Evolutionary conservation across 2,888 invertebrate species (phyloP).

Genomic region (Torymus tubicola): DNA sequence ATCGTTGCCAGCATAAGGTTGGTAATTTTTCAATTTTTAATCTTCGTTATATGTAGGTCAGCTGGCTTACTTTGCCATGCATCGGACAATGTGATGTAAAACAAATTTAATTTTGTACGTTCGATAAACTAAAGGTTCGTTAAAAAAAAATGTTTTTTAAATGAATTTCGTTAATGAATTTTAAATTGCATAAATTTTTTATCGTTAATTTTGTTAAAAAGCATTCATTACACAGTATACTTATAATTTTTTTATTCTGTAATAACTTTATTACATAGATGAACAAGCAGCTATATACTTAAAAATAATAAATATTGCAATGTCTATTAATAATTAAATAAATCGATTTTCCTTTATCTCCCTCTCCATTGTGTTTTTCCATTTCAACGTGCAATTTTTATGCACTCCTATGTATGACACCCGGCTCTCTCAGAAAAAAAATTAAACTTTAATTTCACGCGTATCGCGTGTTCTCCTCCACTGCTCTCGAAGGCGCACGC

Average conservation of each 20-base stretch:
- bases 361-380: not conserved
- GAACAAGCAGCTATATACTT: too few species aligned
- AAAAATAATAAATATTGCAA: not conserved
- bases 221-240: too few species aligned
- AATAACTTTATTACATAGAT: too few species aligned
- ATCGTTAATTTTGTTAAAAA: too few species aligned
- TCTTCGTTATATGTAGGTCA: not conserved
- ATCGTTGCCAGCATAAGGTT: not conserved
- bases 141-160: too few species aligned
- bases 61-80: not conserved
- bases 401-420: not conserved
- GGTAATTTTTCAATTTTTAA: constrained; percentile 1
- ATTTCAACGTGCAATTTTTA: constrained; percentile 18
- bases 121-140: too few species aligned
- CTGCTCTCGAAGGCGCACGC: too few species aligned
- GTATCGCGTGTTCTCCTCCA: constrained; percentile 20
- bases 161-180: too few species aligned
- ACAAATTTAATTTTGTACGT: too few species aligned
- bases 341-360: constrained; percentile 4
- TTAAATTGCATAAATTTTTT: too few species aligned
- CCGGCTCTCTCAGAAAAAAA: not conserved
- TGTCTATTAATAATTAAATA: not conserved
- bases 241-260: too few species aligned
- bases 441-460: constrained; percentile 46
- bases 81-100: too few species aligned